A percentile compares a stretch with the other conserved stretches of the same genome.
phyloP scores from a whole-genome alignment of 2,797 vertebrate genomes.

The Characodon lateralis region DNA sequence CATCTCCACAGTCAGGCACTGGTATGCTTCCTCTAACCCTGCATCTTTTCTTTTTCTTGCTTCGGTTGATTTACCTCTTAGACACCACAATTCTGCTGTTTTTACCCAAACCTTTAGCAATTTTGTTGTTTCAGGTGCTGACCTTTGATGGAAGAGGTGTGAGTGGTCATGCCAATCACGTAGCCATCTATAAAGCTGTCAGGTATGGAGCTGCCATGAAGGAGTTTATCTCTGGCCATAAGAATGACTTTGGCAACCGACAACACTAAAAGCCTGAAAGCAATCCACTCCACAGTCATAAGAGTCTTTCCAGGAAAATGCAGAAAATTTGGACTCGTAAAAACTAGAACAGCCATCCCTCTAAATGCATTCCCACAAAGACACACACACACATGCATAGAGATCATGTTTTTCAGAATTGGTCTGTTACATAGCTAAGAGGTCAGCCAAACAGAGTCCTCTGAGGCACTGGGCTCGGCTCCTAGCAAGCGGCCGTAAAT shows the following conservation, averaged over 20 bases:
- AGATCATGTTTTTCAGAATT: conserved; percentile 63
- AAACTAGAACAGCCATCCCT: conserved; percentile 43
- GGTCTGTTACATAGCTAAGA: conserved; percentile 70
- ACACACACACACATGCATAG: conserved; percentile 32
- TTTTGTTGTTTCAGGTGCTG: conserved; percentile 87
- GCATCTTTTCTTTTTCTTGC: conserved; percentile 37
- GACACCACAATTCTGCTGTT: conserved; percentile 34
- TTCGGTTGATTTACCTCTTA: conserved; percentile 47
- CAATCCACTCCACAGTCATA: conserved; percentile 39
- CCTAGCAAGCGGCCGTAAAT: conserved; percentile 68
- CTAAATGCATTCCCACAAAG: conserved; percentile 54
- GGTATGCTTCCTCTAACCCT: conserved; percentile 42
- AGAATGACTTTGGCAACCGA: background rate
- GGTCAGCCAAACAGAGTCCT: conserved; percentile 73
- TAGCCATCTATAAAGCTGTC: conserved; percentile 83
- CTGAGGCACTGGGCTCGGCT: conserved; percentile 64
- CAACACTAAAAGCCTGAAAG: conserved; percentile 26
- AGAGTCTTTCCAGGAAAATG: conserved; percentile 59
- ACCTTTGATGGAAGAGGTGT: conserved; percentile 93
- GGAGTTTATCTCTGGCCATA: background rate
- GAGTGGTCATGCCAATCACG: conserved; percentile 92
- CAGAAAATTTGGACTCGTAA: conserved; percentile 43
- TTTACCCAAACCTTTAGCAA: conserved; percentile 37
- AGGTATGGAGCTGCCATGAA: conserved; percentile 67
- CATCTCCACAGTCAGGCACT: conserved; percentile 55